Base-by-base conservation (phyloP, 2,888 invertebrate genomes). In the Neoitamus cyanurus region DNA sequence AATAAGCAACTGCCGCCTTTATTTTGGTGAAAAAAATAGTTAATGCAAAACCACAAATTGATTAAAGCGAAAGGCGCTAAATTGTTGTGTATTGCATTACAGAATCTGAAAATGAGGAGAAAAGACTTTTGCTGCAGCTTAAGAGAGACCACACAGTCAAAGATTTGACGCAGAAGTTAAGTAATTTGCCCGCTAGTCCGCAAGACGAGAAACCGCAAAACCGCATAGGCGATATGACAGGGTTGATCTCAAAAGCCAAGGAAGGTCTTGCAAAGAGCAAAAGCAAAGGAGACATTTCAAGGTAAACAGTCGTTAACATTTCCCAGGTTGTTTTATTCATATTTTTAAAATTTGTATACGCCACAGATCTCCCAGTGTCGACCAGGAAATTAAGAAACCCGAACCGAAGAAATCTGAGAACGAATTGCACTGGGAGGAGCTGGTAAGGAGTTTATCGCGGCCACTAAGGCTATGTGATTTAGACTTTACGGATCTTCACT, bases 361-460 rank as follows among this genome's bases (percentile, higher is more conserved):
- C 42, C 6, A 25, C 37, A 92, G 96, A 95, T 92, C 94, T 94
- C 84, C 88, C 94, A 95, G 92, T 94, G 95, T 89, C 93, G 96
- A 85, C 93, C 95, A 96, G 95, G 89, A 94, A 93, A 88, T 92
- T 92, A 88, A 93, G 93, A 87, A 95, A 91, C 89, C 93, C 36
- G 96, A 96, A 89, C 93, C 94, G 37, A 97, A 97, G 91, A 96
- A 97, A 89, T 96, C 97, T 0, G 98, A 98, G 91, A 97, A 97
- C 89, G 98, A 99, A 89, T 91, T 98, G 1, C 97, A 98, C 89
- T 99, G 99, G 99, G 98, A 99, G 89, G 97, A 97, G 89, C 91
- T 99, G 86, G 95, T 96, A 80, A 94, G 95, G 48, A 95, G 94
- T 86, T 92, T 96, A 88, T 93, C 94, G 86, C 92, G 97, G 86